A percentile compares a stretch with the other conserved stretches of the same genome.
Evolutionary conservation across 2,797 vertebrate genomes (phyloP).

Genomic region (Thalassophryne amazonica): DNA sequence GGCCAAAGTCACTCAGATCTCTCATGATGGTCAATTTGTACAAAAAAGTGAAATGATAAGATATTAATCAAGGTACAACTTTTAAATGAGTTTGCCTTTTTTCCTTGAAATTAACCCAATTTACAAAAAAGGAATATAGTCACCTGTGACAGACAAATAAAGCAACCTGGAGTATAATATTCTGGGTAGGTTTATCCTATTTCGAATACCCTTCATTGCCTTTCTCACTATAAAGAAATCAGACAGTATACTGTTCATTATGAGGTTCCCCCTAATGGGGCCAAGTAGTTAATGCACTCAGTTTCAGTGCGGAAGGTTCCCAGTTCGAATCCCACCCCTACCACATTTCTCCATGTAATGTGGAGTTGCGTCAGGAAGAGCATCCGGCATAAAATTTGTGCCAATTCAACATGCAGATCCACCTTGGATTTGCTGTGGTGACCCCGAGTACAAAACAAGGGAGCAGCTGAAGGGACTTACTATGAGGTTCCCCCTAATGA

Average conservation of each 20-base stretch:
- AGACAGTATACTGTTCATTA: constrained; percentile 57
- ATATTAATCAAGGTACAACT: constrained; percentile 37
- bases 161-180: not conserved
- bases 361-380: too few species aligned
- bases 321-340: too few species aligned
- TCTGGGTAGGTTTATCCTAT: not conserved
- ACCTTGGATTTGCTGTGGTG: too few species aligned
- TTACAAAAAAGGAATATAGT: constrained; percentile 8
- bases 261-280: too few species aligned
- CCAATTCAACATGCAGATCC: too few species aligned
- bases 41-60: constrained; percentile 15
- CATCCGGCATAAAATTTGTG: too few species aligned
- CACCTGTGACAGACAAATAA: constrained; percentile 26
- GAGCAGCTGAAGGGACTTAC: too few species aligned
- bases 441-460: too few species aligned
- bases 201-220: not conserved
- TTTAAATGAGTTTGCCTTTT: constrained; percentile 45
- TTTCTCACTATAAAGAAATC: constrained; percentile 12
- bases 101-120: constrained; percentile 13
- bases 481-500: constrained; percentile 59
- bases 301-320: too few species aligned
- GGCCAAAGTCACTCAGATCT: not conserved
- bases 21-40: too few species aligned
- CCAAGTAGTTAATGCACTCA: too few species aligned
- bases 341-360: too few species aligned